Evolutionary conservation across 1,140 invertebrate species (phyloP), one percentile per base, ranked within the genome.

Genomic region (Pseudomyrmex gracilis): DNA sequence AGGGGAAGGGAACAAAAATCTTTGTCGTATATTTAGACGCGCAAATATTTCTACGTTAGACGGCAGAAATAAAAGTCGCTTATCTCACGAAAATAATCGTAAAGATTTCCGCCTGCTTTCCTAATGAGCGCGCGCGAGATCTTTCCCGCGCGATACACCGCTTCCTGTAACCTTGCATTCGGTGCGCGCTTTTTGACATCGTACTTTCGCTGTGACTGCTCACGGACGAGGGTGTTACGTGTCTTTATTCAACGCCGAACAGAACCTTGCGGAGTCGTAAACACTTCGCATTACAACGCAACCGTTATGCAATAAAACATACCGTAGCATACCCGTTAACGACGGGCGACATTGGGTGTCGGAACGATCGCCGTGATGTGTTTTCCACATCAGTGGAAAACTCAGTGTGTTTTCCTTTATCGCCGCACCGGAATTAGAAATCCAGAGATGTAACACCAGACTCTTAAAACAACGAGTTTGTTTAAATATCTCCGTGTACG

Each of bases 261-360:
- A 68, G 34, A 78, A 68, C 49, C 63, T 78, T 68, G 74, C 34
- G n/a, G 49, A 77, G 66, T 78, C 63, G 64, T 68, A 78, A 78
- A 77, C 61, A 77, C 51, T 34, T 13, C n/a, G 61, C 24, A 20
- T 68, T 68, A 58, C 34, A 57, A 53, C 43, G 17, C 20, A 7
- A 17, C n/a, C 43, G 34, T 68, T 70, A 70, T 20, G 64, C 57
- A 77, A 77, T 68, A 57, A 78, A 78, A 43, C 2, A 20, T 68
- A 68, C 47, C 47, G 17, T 77, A 77, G 15, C 17, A n/a, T 77
- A 68, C 8, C 34, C 34, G 64, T 78, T 68, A 57, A 78, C 51
- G 24, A 43, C 45, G 34, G 51, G 24, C 60, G 64, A 70, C 76
- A 78, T 78, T 68, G 63, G 34, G 24, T 34, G 47, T 20, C 20